Evolutionary conservation across 2,888 invertebrate species (phyloP).

Genomic region (Heliothis peltigera): DNA sequence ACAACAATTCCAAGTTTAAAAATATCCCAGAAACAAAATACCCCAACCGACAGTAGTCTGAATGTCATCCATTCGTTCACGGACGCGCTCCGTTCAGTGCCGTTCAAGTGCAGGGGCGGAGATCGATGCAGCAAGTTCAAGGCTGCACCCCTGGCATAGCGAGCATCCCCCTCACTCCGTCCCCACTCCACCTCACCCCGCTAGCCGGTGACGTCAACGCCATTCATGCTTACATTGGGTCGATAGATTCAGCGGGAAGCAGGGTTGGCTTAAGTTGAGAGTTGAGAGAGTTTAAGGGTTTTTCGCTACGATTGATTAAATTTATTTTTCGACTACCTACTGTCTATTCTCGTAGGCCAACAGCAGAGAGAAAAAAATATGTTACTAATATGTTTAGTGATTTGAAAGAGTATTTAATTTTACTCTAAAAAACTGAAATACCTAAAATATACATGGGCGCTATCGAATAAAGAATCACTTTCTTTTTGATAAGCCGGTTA

Average conservation of each 20-base stretch:
- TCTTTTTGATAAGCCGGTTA: too few species aligned
- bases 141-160: slow-evolving; percentile 60
- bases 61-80: slow-evolving; percentile 13
- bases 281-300: slow-evolving; percentile 4
- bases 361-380: too few species aligned
- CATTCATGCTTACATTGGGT: slow-evolving; percentile 74
- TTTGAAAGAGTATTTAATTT: too few species aligned
- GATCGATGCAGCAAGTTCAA: slow-evolving; percentile 72
- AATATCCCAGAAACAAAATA: neutral
- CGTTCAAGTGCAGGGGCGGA: slow-evolving; percentile 68
- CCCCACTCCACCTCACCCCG: slow-evolving; percentile 15
- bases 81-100: slow-evolving; percentile 37
- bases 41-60: neutral
- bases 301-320: neutral
- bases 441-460: too few species aligned
- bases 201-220: slow-evolving; percentile 72
- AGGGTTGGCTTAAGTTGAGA: slow-evolving; percentile 35
- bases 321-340: too few species aligned
- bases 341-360: too few species aligned
- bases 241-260: slow-evolving; percentile 60
- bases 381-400: too few species aligned
- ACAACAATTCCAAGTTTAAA: neutral
- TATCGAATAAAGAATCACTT: too few species aligned
- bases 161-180: slow-evolving; percentile 23
- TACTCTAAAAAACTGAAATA: too few species aligned